Conservation (phyloP, 2,888 invertebrate genomes). For the Lucinisca nassula region DNA sequence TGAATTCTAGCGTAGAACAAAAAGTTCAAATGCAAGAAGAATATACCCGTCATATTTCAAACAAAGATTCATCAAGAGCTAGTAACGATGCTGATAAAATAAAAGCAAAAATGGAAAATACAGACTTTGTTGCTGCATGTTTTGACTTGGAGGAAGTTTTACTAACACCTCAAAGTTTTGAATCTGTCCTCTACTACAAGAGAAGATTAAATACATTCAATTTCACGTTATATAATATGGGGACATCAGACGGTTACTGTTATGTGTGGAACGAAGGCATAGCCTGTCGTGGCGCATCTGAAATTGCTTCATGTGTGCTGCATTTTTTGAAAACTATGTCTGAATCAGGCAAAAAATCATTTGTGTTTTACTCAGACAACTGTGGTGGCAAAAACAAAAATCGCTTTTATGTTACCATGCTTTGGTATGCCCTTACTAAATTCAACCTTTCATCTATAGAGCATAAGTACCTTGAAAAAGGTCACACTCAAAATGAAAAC, state of each 20-base stretch:
- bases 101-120: background rate
- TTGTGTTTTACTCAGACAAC: conserved; percentile 31
- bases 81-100: background rate
- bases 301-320: conserved; percentile 45
- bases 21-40: too few relatives aligned
- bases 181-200: conserved; percentile 44
- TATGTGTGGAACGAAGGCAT: conserved; percentile 51
- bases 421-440: conserved; percentile 7
- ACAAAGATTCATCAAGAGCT: background rate
- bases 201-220: conserved; percentile 47
- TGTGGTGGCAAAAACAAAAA: conserved; percentile 32
- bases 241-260: conserved; percentile 30
- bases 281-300: conserved; percentile 35
- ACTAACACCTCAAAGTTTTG: conserved; percentile 38
- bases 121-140: conserved; percentile 19
- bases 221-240: conserved; percentile 48
- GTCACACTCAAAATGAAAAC: conserved; percentile 60
- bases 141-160: conserved; percentile 54
- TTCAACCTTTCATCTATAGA: conserved; percentile 11
- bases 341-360: conserved; percentile 24
- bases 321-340: background rate
- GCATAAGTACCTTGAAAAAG: conserved; percentile 53
- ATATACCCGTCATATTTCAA: too few relatives aligned
- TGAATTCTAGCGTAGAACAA: background rate
- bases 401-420: background rate